Evolutionary conservation across 92 coral and sea anemone genomes (phyloP), one percentile per base, ranked within the genome.

Genomic region (Heliopora coerulea): DNA sequence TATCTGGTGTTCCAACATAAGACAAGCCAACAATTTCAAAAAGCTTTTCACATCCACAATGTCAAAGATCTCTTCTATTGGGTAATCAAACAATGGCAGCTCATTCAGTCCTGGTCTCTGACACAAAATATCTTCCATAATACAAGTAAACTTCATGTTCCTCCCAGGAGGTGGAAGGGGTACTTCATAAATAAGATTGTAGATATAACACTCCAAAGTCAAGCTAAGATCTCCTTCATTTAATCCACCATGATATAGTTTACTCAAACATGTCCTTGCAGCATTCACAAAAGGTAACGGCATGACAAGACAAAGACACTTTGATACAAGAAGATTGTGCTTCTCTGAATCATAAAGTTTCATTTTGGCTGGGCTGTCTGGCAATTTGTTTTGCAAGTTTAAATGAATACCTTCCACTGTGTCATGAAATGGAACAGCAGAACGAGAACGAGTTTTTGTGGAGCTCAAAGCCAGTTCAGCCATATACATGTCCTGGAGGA

Each of bases 141-240:
- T 65, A 58, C 95, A 86, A 17, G 72, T 90, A 79, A 90, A 93
- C 31, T 96, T 85, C 98, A 93, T 90, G 24, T 91, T 93, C 39
- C 89, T 80, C 42, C 98, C 98, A 52, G 98, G 88, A 0, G 98
- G 98, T 52, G 96, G 98, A 18, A 93, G 80, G 0, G 98, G 98
- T 11, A 93, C 98, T 79, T 93, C 96, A 76, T 79, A 93, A 54
- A 93, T 72, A 46, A 93, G 72, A 65, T 93, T 93, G 73, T 90
- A 93, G 54, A 93, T 81, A 60, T 93, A 93, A 6, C 96, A 90
- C 49, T 93, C 98, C 18, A 93, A 64, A 1, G 96, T 87, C 17
- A 93, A 72, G 5, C 79, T 78, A 5, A 91, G 65, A 27, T 80
- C 77, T 18, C 87, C 75, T 57, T 83, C 89, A 49, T 33, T 78